Evolutionary conservation across 2,888 invertebrate genomes (phyloP).

Genomic region (Fissipunctia ypsillon): DNA sequence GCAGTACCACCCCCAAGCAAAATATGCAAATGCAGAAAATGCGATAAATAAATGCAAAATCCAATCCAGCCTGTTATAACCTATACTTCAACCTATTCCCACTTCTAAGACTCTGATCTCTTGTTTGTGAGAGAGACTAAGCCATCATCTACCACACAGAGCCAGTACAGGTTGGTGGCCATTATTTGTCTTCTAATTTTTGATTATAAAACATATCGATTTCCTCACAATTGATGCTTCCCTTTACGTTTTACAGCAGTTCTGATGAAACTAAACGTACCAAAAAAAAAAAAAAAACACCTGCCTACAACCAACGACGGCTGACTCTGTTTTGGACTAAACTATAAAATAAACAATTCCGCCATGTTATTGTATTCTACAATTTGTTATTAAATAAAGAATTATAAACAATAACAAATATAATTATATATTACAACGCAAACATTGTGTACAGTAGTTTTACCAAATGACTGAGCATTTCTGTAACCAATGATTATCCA

Average conservation of each 20-base stretch:
- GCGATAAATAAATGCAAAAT: too few species aligned
- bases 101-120: background rate
- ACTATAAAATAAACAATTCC: background rate
- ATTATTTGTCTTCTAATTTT: background rate
- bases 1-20: too few species aligned
- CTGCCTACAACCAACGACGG: background rate
- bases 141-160: background rate
- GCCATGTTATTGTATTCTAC: background rate
- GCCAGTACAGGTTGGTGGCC: background rate
- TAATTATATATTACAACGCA: conserved; percentile 11
- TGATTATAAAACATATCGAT: background rate
- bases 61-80: too few species aligned
- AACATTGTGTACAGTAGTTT: conserved; percentile 16
- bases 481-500: conserved; percentile 26
- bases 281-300: too few species aligned
- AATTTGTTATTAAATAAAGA: background rate
- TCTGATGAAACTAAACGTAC: background rate
- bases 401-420: conserved; percentile 8
- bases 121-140: background rate
- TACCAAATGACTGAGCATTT: conserved; percentile 27
- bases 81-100: too few species aligned
- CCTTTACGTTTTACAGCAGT: too few species aligned
- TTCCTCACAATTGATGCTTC: background rate
- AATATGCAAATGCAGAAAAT: too few species aligned
- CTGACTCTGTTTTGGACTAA: background rate